Base-by-base conservation (phyloP, 1,140 invertebrate genomes). In the Drosophila tani region DNA sequence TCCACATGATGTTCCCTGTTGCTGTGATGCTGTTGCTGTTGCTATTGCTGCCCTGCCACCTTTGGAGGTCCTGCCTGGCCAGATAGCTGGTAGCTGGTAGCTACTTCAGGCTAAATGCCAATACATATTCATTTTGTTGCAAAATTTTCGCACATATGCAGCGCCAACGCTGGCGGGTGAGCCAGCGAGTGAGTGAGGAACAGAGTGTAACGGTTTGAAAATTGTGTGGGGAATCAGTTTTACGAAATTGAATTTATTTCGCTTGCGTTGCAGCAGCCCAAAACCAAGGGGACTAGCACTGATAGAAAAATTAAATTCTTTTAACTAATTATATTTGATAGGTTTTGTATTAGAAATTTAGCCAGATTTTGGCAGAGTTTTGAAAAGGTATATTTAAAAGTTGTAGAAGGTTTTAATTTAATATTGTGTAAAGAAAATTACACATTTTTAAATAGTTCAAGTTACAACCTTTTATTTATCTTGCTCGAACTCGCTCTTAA, bases 181-280 rank as follows among this genome's bases (percentile, higher is more conserved):
- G 41, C 29, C 24, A 49, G 65, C 8, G 73, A 64, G 45, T 47
- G 59, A 66, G 65, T 66, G 17, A 24, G 35, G 21, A 35, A 24
- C 40, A 7, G 35, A 41, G 49, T 15, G 43, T 47, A 19, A 45
- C 32, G 40, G 41, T 66, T 71, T 64, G 79, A 86, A 87, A 87
- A 87, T 87, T 87, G 84, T 87, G 84, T 88, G 84, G 84, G 84
- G 84, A 88, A 90, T 88, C 84, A 88, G 84, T 88, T 88, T 88
- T 90, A 84, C 63, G 71, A 90, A 90, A 88, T 88, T 88, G 84
- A 88, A 88, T 88, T 88, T 88, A 88, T 88, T 88, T 88, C 82
- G 81, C 85, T 75, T 71, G 81, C 84, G 65, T 53, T 86, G 69
- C 79, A 70, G 69, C 51, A 85, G 59, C 41, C 53, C 27, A 46